phyloP scores from a whole-genome alignment of 1,140 invertebrate species.

The Procambarus clarkii region DNA sequence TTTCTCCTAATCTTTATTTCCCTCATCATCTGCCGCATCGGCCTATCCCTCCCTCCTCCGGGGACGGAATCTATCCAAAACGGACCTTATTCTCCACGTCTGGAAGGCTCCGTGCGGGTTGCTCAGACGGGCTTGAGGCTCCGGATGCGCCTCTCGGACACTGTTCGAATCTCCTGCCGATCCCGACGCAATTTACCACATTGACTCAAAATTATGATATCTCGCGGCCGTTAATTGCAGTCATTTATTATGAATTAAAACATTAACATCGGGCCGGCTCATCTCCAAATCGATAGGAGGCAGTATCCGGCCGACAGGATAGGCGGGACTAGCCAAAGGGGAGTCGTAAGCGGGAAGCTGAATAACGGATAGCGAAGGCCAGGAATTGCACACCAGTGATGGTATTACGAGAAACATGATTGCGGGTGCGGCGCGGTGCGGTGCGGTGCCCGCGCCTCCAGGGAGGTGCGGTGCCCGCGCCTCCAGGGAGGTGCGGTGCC shows the following conservation, averaged over 20 bases:
- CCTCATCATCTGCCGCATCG: slow-evolving; percentile 61
- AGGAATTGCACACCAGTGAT: too few relatives aligned
- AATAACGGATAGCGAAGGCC: too few relatives aligned
- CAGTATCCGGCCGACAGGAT: background rate
- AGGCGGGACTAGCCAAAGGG: too few relatives aligned
- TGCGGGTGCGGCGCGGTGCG: too few relatives aligned
- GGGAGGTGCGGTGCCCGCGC: too few relatives aligned
- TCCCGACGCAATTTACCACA: slow-evolving; percentile 69
- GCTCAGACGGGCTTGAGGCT: background rate
- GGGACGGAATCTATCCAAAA: background rate
- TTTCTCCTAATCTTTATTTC: slow-evolving; percentile 72
- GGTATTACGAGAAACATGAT: too few relatives aligned
- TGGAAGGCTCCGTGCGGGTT: slow-evolving; percentile 16
- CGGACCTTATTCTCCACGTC: background rate
- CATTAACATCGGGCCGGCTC: slow-evolving; percentile 70
- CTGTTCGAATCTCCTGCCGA: slow-evolving; percentile 61
- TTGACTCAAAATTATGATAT: slow-evolving; percentile 72
- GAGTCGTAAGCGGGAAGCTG: too few relatives aligned
- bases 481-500: too few relatives aligned
- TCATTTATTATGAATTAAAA: slow-evolving; percentile 72
- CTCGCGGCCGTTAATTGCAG: slow-evolving; percentile 69
- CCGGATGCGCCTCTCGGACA: slow-evolving; percentile 37
- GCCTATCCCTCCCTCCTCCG: background rate
- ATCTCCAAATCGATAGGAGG: slow-evolving; percentile 47
- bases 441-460: too few relatives aligned